phyloP scores from a whole-genome alignment of 37 sponge, comb jelly and placozoan species.

The Chondrilla cf. caribensis region DNA sequence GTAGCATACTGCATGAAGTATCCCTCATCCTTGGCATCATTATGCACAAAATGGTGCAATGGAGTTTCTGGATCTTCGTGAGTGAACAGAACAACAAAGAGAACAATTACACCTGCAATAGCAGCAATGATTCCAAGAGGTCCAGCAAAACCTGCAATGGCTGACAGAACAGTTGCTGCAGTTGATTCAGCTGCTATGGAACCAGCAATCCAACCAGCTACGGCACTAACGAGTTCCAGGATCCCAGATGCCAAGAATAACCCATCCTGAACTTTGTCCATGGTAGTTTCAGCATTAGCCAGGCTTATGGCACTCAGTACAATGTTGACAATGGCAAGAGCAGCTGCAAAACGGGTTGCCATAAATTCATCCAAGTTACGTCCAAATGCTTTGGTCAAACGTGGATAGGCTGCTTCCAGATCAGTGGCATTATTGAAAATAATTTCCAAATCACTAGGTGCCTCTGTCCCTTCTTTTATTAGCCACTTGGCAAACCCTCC shows the following conservation, averaged over 20 bases:
- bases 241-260: slow-evolving; percentile 9
- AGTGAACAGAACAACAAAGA: not conserved
- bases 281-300: not conserved
- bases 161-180: not conserved
- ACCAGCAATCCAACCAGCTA: slow-evolving; percentile 1
- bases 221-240: slow-evolving; percentile 4
- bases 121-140: slow-evolving; percentile 3
- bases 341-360: slow-evolving; percentile 21
- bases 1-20: not conserved
- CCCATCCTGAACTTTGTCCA: not conserved
- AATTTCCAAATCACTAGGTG: not conserved
- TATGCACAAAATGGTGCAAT: not conserved
- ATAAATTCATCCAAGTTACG: slow-evolving; percentile 16
- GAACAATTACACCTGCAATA: not conserved
- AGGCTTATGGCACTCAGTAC: slow-evolving; percentile 8
- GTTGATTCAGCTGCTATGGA: not conserved
- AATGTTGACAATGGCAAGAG: slow-evolving; percentile 5
- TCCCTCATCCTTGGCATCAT: not conserved
- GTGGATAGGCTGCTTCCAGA: not conserved
- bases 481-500: not conserved
- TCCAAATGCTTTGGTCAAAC: slow-evolving; percentile 2
- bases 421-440: too few species aligned
- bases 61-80: slow-evolving; percentile 4
- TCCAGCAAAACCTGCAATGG: not conserved
- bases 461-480: not conserved